Base-by-base conservation (phyloP, 2,797 vertebrate genomes). In the Galagoides demidoff region DNA sequence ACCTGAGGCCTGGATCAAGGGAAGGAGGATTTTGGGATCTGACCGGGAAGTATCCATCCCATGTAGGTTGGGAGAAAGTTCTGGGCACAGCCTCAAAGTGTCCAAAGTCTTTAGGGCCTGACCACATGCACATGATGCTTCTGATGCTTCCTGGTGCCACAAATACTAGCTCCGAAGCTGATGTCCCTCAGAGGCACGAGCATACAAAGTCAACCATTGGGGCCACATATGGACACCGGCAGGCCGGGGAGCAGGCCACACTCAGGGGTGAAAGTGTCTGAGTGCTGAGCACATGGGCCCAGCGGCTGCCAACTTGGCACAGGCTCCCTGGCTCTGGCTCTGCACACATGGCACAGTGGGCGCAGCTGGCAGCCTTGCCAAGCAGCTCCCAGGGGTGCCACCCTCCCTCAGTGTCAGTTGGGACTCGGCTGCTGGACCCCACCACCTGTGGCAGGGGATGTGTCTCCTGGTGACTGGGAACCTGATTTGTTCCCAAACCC, bases 251-350 rank as follows among this genome's bases (percentile, higher is more conserved):
- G 19, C 11, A 2, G 31, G 31, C 31, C 45, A 31, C 3, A 52
- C 49, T 52, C 49, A 52, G 49, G 37, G 71, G 71, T 3, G 1
- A 13, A 73, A 39, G 98, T 97, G 76, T 98, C 97, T 98, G 98
- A 98, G 98, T 98, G 98, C 98, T 98, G 98, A 98, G 98, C 34
- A 98, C 98, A 98, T 98, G 99, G 98, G 98, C 98, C 98, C 98
- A 98, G 99, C 98, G 98, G 98, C 98, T 98, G 98, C 98, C 97
- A 93, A 98, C 99, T 99, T 99, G 99, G 99, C 99, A 99, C 98
- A 98, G 98, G 89, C 95, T 97, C 94, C 97, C 5, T 98, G 98
- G 98, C 98, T 97, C 96, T 92, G 99, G 98, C 98, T 99, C 99
- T 98, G 49, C 95, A 99, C 99, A 99, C 99, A 99, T 99, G 99